Evolutionary conservation across 1,140 invertebrate genomes (phyloP), one percentile per base, ranked within the genome.

Genomic region (Drosophila truncata): DNA sequence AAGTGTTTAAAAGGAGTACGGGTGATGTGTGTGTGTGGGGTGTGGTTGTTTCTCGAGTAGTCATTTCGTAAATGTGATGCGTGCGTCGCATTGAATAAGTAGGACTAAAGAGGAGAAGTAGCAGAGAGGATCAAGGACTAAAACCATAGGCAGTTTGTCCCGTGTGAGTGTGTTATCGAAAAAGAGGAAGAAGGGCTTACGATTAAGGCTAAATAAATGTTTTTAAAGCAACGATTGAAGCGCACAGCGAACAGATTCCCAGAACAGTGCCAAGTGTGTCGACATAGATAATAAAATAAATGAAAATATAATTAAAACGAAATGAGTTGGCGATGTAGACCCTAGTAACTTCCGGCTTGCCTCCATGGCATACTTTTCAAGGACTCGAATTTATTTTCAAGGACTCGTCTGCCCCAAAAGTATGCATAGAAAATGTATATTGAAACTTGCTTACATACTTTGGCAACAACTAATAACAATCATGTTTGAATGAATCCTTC

Each of bases 181-280:
- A 88, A 88, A 67, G 44, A 66, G 80, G 70, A 88, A 73, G 52
- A 66, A 88, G 73, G 76, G 57, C 67, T 77, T 83, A 66, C 65
- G 58, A 44, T 88, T 75, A 73, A 62, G 50, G 59, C 33, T 31
- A 72, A 82, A 47, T 49, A 50, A 66, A 70, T 69, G 62, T 70
- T 33, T 9, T 33, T 9, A 75, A 65, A 87, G 75, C 80, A 69
- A 61, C 59, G 49, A 41, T 69, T 81, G 75, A 76, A 65, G 65
- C 66, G 65, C 55, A 62, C 59, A 79, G 82, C 80, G 80, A 55
- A 76, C 39, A 47, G 63, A 33, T 55, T 70, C 66, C 66, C 66
- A 47, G 66, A 71, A 59, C 33, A 62, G 66, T 76, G 82, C 59
- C 59, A 64, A 25, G 39, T 50, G 46, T 77, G 44, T 72, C 35